Conservation (phyloP, 2,888 invertebrate genomes). For the Caenorhabditis wallacei region DNA sequence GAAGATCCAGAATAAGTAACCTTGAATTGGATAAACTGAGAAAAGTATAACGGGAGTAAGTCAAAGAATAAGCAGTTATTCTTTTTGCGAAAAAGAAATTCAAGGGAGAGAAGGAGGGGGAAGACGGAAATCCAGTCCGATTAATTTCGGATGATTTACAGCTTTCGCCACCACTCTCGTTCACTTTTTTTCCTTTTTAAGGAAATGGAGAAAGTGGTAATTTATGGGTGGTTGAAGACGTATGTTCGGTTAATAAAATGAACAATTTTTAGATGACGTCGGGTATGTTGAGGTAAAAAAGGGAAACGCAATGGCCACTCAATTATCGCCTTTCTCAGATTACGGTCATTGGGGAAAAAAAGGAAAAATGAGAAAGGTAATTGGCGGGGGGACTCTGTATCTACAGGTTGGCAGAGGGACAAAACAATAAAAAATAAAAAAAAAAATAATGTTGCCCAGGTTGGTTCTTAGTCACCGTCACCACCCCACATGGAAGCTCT, state of each 20-base stretch:
- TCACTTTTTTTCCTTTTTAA: not conserved
- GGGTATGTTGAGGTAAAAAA: not conserved
- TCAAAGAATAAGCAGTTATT: conserved; percentile 8
- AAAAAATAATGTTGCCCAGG: no score
- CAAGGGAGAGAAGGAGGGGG: conserved; percentile 6
- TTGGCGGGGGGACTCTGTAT: not conserved
- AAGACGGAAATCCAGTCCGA: conserved; percentile 54
- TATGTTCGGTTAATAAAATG: not conserved
- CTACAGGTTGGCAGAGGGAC: conserved; percentile 4
- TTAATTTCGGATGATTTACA: conserved; percentile 65
- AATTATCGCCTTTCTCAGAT: conserved; percentile 47
- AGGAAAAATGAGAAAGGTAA: conserved; percentile 13
- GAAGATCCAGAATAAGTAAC: not conserved
- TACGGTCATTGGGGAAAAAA: conserved; percentile 19
- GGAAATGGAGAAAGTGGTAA: conserved; percentile 11
- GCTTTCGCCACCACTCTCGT: conserved; percentile 48
- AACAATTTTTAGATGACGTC: not conserved
- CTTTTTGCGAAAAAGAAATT: not conserved
- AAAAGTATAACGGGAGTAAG: conserved; percentile 49
- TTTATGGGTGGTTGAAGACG: conserved; percentile 17
- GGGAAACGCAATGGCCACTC: not conserved
- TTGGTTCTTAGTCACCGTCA: no score
- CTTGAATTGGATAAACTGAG: conserved; percentile 13
- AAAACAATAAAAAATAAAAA: no score
- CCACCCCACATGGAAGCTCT: no score